These are phyloP conservation scores for Austrolebias charrua DNA, from an alignment of 2,797 vertebrate species.

Conservation along the genomic window DNA sequence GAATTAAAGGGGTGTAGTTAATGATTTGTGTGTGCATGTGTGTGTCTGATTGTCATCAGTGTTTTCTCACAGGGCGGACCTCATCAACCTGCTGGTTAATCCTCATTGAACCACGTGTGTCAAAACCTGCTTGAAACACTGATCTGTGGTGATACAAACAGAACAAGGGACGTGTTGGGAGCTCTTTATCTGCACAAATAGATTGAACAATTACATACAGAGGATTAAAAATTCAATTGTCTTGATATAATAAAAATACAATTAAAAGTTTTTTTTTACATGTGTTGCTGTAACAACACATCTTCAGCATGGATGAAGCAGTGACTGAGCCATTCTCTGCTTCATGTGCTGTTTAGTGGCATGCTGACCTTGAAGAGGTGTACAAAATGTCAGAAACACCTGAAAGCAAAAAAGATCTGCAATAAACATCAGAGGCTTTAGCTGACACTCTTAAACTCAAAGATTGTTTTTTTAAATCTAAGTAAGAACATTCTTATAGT, in stretches of 20 bases:
- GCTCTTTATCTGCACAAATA: slow-evolving; percentile 17
- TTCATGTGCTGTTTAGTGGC: slow-evolving; percentile 8
- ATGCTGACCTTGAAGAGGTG: slow-evolving; percentile 43
- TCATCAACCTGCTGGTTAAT: slow-evolving; percentile 53
- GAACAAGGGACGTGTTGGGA: slow-evolving; percentile 6
- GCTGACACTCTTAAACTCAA: neutral
- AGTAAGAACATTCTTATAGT: no score
- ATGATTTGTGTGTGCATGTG: slow-evolving; percentile 55
- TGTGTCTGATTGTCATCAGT: slow-evolving; percentile 55
- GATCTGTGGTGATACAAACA: slow-evolving; percentile 23
- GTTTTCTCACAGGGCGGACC: slow-evolving; percentile 50
- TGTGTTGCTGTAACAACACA: slow-evolving; percentile 53
- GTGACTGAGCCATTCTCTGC: slow-evolving; percentile 23
- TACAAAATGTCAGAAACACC: slow-evolving; percentile 30
- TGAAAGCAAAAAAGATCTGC: neutral
- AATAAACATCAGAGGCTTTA: neutral
- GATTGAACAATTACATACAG: slow-evolving; percentile 19
- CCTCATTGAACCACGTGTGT: slow-evolving; percentile 60
- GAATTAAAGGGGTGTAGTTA: slow-evolving; percentile 45
- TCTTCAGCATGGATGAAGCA: slow-evolving; percentile 37
- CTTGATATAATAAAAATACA: slow-evolving; percentile 46
- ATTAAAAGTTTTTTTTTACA: slow-evolving; percentile 24
- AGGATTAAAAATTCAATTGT: slow-evolving; percentile 50
- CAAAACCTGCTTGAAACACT: slow-evolving; percentile 54
- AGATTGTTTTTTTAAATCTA: neutral